Evolutionary conservation across 2,888 invertebrate species (phyloP), one percentile per base, ranked within the genome.

Genomic region (Notodonta dromedarius): DNA sequence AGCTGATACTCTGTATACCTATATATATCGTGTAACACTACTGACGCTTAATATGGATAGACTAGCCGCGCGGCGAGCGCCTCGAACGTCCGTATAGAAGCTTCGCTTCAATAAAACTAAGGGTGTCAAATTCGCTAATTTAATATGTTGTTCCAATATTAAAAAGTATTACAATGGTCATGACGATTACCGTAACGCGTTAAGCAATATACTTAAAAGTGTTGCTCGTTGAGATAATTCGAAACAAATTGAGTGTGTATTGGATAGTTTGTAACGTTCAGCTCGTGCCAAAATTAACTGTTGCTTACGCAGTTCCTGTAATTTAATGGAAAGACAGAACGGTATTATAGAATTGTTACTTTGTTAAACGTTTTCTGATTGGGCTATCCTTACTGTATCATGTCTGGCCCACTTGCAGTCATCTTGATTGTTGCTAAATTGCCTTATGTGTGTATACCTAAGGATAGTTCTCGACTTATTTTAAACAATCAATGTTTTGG

Each of bases 121-220:
- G n/a, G 12, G 46, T 16, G 58, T 62, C 46, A 59, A 63, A 70
- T 71, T 71, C 59, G 74, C 70, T 72, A 73, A 76, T 79, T 59
- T 65, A 53, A 69, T 69, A 69, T 67, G 60, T 63, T 56, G 57
- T 74, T 70, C 63, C 62, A 58, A 71, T 63, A 64, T 70, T 67
- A 67, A 73, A 77, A 74, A 67, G 59, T 62, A 68, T 73, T 72
- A 71, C 85, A 87, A 87, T 85, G 82, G 76, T 67, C 62, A 65
- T 70, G 66, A 70, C 80, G 71, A 86, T 86, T 85, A 86, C 78
- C 73, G 66, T 87, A 87, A 86, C 84, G 85, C 74, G 72, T 71
- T 67, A 76, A 77, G 77, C 72, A 76, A 84, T 85, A 79, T 75
- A 66, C 61, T 66, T 66, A 50, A 65, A 75, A 74, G 69, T 61